A percentile compares a stretch with the other conserved stretches of the same genome.
phyloP scores from a whole-genome alignment of 2,888 invertebrate species.

The Brachypalpus laphriformis region DNA sequence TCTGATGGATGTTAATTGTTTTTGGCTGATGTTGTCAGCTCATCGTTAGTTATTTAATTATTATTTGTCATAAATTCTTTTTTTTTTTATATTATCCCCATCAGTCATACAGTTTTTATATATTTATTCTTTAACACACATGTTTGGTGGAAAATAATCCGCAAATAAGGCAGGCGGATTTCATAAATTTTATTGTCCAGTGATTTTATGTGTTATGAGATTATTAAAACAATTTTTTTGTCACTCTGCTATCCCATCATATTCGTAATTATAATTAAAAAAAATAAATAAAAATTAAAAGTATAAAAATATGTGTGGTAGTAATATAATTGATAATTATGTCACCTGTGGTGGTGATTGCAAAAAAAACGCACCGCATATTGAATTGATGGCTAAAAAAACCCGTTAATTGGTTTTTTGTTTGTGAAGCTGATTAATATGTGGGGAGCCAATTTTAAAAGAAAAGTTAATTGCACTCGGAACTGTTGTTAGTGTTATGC shows the following conservation, averaged over 20 bases:
- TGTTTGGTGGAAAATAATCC: constrained; percentile 26
- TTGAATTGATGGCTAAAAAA: constrained; percentile 68
- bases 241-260: constrained; percentile 19
- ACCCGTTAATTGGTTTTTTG: constrained; percentile 72
- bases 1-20: constrained; percentile 62
- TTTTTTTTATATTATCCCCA: constrained; percentile 13
- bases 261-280: constrained; percentile 49
- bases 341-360: constrained; percentile 65
- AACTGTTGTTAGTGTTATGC: constrained; percentile 31
- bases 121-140: constrained; percentile 33
- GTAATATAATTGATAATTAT: constrained; percentile 69
- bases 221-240: constrained; percentile 58
- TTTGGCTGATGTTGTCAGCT: constrained; percentile 67
- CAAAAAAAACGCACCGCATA: constrained; percentile 26
- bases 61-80: constrained; percentile 63
- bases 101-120: too few species aligned
- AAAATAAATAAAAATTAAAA: neutral
- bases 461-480: constrained; percentile 53
- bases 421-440: constrained; percentile 72
- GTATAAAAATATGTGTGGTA: constrained; percentile 10
- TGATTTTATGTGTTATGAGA: constrained; percentile 66
- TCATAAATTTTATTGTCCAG: constrained; percentile 50
- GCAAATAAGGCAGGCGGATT: constrained; percentile 30
- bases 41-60: constrained; percentile 74
- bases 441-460: constrained; percentile 68